These are phyloP conservation scores for Netelia virgata DNA, from an alignment of 2,888 invertebrate species.

Conservation along the genomic window DNA sequence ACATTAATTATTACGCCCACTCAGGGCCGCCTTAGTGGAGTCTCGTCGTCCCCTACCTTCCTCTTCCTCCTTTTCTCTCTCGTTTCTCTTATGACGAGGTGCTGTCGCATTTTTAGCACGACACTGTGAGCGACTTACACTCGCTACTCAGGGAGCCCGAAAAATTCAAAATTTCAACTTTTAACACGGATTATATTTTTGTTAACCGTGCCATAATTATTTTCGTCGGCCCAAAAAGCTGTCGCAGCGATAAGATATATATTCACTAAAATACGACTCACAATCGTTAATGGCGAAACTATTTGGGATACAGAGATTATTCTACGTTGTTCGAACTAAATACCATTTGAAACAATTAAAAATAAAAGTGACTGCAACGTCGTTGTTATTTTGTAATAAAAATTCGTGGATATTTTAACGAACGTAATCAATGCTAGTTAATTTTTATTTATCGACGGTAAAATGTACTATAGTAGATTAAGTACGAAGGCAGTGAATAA, in stretches of 20 bases:
- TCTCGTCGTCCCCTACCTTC: not conserved
- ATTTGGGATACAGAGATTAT: no score
- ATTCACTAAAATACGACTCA: no score
- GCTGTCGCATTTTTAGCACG: constrained; percentile 38
- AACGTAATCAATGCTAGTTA: no score
- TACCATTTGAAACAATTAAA: no score
- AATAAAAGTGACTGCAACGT: no score
- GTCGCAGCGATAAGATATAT: not conserved
- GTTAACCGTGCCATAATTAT: not conserved
- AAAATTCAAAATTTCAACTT: constrained; percentile 31
- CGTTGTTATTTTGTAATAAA: no score
- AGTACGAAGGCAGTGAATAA: no score
- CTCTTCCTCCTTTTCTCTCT: not conserved
- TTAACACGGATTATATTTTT: not conserved
- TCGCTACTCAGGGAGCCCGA: not conserved
- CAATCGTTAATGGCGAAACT: no score
- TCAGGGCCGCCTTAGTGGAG: constrained; percentile 9
- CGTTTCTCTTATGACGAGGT: not conserved
- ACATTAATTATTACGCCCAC: constrained; percentile 63
- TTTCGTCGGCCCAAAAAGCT: not conserved
- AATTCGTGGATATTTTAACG: no score
- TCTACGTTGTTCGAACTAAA: no score
- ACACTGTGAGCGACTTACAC: constrained; percentile 37
- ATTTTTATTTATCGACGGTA: no score
- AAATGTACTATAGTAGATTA: no score